Conservation (phyloP, 2,888 invertebrate species). For the Rhopalosiphum nymphaeae region DNA sequence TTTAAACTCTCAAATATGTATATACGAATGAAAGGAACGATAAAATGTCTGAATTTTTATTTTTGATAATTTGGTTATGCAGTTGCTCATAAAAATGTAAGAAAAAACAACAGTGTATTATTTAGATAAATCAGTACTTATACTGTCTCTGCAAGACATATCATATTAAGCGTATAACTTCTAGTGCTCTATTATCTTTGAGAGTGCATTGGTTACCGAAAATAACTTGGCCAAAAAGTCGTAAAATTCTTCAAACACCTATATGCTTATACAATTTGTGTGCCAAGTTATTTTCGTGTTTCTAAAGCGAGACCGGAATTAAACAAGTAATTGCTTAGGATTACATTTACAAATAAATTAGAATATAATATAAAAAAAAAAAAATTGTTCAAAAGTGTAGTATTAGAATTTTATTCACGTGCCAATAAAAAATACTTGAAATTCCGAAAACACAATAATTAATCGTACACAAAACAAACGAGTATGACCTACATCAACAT, state of each 20-base stretch:
- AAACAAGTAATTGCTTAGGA: neutral
- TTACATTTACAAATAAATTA: constrained; percentile 1
- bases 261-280: neutral
- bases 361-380: neutral
- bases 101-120: neutral
- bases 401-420: neutral
- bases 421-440: neutral
- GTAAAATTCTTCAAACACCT: constrained; percentile 35
- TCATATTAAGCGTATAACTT: neutral
- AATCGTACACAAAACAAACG: neutral
- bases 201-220: constrained; percentile 40
- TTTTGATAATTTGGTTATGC: neutral
- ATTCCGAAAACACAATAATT: neutral
- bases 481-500: constrained; percentile 24
- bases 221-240: constrained; percentile 43
- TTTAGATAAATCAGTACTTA: neutral
- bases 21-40: neutral
- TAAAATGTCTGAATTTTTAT: neutral
- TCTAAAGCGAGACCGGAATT: neutral
- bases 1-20: neutral
- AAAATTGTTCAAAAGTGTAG: neutral
- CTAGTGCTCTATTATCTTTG: neutral
- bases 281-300: constrained; percentile 55
- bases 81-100: neutral
- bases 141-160: neutral